Evolutionary conservation across 1,140 invertebrate species (phyloP).

Genomic region (Physella acuta): DNA sequence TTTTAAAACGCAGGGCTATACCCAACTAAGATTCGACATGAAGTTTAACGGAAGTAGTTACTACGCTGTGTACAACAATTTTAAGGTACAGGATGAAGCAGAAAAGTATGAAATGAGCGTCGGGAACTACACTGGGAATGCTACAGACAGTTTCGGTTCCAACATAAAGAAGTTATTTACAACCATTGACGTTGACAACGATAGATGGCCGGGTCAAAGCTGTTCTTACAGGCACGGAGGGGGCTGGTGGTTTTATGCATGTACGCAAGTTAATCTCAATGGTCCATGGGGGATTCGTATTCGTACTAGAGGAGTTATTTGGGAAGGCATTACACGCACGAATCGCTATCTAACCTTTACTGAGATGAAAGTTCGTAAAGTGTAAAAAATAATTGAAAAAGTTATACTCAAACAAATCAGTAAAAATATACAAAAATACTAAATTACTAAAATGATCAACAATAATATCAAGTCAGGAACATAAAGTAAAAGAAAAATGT

Average conservation of each 20-base stretch:
- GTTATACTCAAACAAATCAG: no score
- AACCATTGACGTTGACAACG: not conserved
- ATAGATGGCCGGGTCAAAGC: not conserved
- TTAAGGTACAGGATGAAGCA: not conserved
- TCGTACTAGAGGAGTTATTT: not conserved
- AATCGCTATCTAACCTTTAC: not conserved
- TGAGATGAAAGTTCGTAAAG: not conserved
- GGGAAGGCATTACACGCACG: not conserved
- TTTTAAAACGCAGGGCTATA: no score
- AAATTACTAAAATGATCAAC: no score
- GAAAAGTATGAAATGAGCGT: not conserved
- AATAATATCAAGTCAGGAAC: no score
- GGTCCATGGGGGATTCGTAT: no score
- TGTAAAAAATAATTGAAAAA: not conserved
- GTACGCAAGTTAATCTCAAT: not conserved
- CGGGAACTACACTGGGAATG: not conserved
- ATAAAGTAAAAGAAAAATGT: no score
- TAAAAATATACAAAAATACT: no score
- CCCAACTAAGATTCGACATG: not conserved
- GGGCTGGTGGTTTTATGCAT: not conserved
- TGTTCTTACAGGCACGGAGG: not conserved
- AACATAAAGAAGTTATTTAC: not conserved
- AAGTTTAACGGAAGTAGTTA: not conserved
- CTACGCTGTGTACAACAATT: not conserved
- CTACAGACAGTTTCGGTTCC: not conserved